A percentile compares a stretch with the other conserved stretches of the same genome.
phyloP scores from a whole-genome alignment of 1,140 invertebrate genomes.

The Sarcophaga bullata region DNA sequence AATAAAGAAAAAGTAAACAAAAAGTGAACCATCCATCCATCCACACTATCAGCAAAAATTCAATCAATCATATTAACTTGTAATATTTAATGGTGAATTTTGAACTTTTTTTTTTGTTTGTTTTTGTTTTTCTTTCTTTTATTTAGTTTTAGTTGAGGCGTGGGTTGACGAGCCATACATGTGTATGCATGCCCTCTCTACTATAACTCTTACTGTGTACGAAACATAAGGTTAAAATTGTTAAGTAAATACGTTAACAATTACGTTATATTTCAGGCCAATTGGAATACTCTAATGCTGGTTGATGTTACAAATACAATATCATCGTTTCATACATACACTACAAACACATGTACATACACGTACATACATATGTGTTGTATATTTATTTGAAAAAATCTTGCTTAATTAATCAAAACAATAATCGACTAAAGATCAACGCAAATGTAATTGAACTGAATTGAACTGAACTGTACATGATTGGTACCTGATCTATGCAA shows the following conservation, averaged over 20 bases:
- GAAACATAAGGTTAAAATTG: conserved; percentile 11
- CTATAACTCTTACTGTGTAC: background rate
- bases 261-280: background rate
- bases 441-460: conserved; percentile 8
- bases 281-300: background rate
- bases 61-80: conserved; percentile 23
- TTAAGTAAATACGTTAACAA: background rate
- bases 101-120: conserved; percentile 7
- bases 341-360: too few relatives aligned
- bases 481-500: too few relatives aligned
- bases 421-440: background rate
- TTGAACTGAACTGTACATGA: background rate
- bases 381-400: background rate
- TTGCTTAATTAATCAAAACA: conserved; percentile 13
- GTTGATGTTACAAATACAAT: background rate
- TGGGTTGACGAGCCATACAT: background rate
- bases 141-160: background rate
- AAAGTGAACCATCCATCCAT: background rate
- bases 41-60: conserved; percentile 14
- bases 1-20: background rate
- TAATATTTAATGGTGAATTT: background rate
- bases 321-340: too few relatives aligned
- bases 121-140: background rate
- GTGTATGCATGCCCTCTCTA: too few relatives aligned
- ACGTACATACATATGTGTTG: background rate